Base-by-base conservation (phyloP, 30 jellyfish, hydroid and myxozoan species). In the Mastigias papua region DNA sequence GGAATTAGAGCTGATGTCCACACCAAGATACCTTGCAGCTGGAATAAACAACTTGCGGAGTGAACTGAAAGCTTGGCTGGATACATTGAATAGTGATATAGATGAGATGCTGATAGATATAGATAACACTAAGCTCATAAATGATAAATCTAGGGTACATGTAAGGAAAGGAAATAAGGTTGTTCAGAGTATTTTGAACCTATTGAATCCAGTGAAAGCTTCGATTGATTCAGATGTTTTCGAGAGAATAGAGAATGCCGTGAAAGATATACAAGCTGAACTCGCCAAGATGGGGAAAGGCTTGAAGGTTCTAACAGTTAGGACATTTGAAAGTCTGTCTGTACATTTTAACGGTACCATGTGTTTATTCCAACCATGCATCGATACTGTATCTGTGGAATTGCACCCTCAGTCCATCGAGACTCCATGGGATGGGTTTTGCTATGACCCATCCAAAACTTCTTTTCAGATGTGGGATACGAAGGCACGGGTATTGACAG, bases 401-500 rank as follows among this genome's bases (percentile, higher is more conserved):
- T 27, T 94, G 82, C 58, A 67, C 34, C 97, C 97, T 13, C 82
- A 35, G 68, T 57, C 92, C 1, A 54, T 46, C 11, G 97, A 94
- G 30, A 60, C 73, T 22, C 90, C 95, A 5, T 51, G 91, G 90
- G 87, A 74, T 26, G 97, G 89, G 48, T 89, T 70, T 54, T 94
- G 97, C 82, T 61, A 73, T 64, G 97, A 94, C 75, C 92, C 92
- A 9, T 73, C 94, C 21, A 93, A 75, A 64, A 69, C 84, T 4
- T 96, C 97, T 1, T 94, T 78, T 84, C 97, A 89, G 28, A 85
- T 89, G 87, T 94, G 99, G 99, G 90, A 90, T 86, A 90, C 97
- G 1, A 72, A 61, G n/a, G 97, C 82, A n/a, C 48, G n/a, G 0
- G 65, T 94, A 48, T 34, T 37, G 11, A 22, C 46, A 0, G 57